Conservation (phyloP, 2,888 invertebrate species). For the Litoditis marina region DNA sequence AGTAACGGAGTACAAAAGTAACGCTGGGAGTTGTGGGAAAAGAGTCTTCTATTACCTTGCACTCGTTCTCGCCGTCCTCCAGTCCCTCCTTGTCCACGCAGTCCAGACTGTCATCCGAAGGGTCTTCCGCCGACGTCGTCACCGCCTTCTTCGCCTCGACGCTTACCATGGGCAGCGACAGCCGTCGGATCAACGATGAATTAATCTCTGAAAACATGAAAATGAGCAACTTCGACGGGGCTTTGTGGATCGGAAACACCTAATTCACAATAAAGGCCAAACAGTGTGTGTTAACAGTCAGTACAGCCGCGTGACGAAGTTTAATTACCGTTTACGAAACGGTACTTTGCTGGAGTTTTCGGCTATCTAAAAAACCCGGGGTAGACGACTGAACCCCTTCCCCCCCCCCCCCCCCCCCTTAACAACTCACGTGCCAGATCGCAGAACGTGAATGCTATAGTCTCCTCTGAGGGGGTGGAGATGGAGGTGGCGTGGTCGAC, state of each 20-base stretch:
- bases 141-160: constrained; percentile 1
- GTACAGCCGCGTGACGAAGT: too few species aligned
- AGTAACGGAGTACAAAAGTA: too few species aligned
- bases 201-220: constrained; percentile 46
- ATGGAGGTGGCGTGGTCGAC: constrained; percentile 41
- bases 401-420: too few species aligned
- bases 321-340: too few species aligned
- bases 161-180: constrained; percentile 29
- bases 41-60: too few species aligned
- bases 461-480: constrained; percentile 39
- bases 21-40: too few species aligned
- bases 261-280: too few species aligned
- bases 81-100: background rate
- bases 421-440: constrained; percentile 43
- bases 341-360: too few species aligned
- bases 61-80: background rate
- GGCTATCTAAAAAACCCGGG: background rate
- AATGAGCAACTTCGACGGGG: background rate
- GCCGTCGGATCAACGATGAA: constrained; percentile 49
- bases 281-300: too few species aligned
- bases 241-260: too few species aligned
- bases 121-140: background rate
- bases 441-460: constrained; percentile 27
- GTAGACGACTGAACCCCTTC: background rate
- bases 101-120: background rate